phyloP scores from a whole-genome alignment of 2,797 vertebrate species.

The Etheostoma perlongum region DNA sequence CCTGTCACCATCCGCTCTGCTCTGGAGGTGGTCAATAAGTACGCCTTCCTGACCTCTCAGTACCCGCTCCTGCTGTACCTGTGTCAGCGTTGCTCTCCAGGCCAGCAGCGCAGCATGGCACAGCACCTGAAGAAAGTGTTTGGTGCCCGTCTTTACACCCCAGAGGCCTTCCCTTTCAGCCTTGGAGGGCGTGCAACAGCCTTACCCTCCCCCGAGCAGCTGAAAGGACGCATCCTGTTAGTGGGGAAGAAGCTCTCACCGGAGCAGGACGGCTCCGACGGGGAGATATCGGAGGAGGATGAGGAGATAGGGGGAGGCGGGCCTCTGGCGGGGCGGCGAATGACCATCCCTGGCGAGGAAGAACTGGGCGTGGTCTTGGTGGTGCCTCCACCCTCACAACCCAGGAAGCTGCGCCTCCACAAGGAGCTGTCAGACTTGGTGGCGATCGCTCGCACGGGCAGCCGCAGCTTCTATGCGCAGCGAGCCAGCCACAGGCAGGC shows the following conservation, averaged over 20 bases:
- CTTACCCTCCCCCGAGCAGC: slow-evolving; percentile 93
- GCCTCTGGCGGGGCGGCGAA: slow-evolving; percentile 83
- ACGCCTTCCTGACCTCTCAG: slow-evolving; percentile 93
- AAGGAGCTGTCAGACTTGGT: slow-evolving; percentile 94
- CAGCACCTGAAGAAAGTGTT: slow-evolving; percentile 93
- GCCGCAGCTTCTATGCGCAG: slow-evolving; percentile 84
- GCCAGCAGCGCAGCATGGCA: slow-evolving; percentile 92
- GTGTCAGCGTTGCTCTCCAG: slow-evolving; percentile 92
- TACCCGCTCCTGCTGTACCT: slow-evolving; percentile 95
- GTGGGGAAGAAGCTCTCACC: slow-evolving; percentile 93
- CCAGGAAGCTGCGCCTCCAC: slow-evolving; percentile 86
- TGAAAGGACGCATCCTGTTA: slow-evolving; percentile 92
- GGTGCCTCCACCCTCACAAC: slow-evolving; percentile 90
- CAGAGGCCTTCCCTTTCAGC: slow-evolving; percentile 83
- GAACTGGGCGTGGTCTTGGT: slow-evolving; percentile 85
- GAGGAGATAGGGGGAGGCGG: slow-evolving; percentile 91
- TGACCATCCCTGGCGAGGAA: slow-evolving; percentile 88
- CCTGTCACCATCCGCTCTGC: slow-evolving; percentile 90
- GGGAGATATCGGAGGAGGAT: slow-evolving; percentile 96
- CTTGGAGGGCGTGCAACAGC: slow-evolving; percentile 80
- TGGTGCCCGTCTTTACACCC: slow-evolving; percentile 90
- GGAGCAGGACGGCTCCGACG: slow-evolving; percentile 88
- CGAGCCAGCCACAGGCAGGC: slow-evolving; percentile 67
- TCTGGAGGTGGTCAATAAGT: slow-evolving; percentile 94
- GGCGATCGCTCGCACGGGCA: slow-evolving; percentile 82